Percentiles rank a stretch among this genome's conserved stretches.
Evolutionary conservation across 1,140 invertebrate genomes (phyloP).

Genomic region (Drosophila trapezifrons): DNA sequence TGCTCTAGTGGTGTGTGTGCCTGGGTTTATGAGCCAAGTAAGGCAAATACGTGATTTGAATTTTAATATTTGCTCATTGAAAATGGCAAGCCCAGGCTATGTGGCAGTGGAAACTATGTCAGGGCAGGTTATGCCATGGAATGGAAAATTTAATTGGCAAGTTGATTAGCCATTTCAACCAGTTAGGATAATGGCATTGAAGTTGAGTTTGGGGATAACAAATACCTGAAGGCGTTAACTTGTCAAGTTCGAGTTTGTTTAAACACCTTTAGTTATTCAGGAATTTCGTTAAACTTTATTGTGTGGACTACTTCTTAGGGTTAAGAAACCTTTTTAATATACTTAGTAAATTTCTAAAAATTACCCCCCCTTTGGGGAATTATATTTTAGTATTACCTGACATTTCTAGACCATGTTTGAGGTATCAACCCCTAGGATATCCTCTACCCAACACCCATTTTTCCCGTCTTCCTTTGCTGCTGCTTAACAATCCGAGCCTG

Average conservation of each 20-base stretch:
- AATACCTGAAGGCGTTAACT: neutral
- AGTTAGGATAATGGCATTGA: neutral
- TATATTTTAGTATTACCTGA: neutral
- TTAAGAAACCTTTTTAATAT: neutral
- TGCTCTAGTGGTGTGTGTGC: neutral
- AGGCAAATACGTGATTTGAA: slow-evolving; percentile 77
- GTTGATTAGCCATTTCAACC: slow-evolving; percentile 19
- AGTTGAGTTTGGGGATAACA: neutral
- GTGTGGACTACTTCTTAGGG: neutral
- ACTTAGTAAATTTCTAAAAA: neutral
- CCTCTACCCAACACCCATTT: slow-evolving; percentile 4
- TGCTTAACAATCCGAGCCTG: slow-evolving; percentile 74
- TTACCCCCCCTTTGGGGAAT: neutral
- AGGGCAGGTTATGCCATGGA: slow-evolving; percentile 31
- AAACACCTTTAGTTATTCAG: neutral
- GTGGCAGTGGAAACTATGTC: slow-evolving; percentile 56
- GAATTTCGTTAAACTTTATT: no score
- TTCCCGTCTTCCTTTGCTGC: slow-evolving; percentile 29
- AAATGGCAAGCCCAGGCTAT: slow-evolving; percentile 14
- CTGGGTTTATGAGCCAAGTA: slow-evolving; percentile 49
- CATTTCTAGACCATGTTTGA: neutral
- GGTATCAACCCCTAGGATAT: slow-evolving; percentile 6
- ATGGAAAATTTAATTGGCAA: slow-evolving; percentile 16
- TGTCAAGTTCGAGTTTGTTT: neutral
- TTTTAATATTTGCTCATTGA: slow-evolving; percentile 61